Evolutionary conservation across 2,888 invertebrate species (phyloP), one percentile per base, ranked within the genome.

Genomic region (Sphaerophoria rueppellii): DNA sequence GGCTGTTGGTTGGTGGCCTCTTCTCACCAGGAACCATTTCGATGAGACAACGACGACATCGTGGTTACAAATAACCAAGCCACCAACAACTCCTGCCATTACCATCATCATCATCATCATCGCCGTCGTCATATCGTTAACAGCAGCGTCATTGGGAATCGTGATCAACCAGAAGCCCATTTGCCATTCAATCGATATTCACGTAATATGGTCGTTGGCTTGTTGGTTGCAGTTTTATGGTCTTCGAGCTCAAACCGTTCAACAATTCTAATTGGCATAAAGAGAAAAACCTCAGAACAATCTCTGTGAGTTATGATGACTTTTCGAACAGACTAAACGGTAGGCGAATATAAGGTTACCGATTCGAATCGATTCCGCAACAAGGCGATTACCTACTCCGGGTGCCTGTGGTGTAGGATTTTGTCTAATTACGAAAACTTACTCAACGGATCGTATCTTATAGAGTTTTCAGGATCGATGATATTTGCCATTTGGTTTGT

Each of bases 111-210:
- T n/a, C 32, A 57, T 48, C 74, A 40, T 60, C 37, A 65, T 75
- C 24, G 24, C 24, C 24, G 24, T 24, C 24, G 24, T 24, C 24
- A 24, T 24, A 24, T 24, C 24, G 24, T 24, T 24, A 24, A 24
- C 24, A 24, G 24, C 54, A 50, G 55, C 40, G 54, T 77, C 67
- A 55, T 43, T 40, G 67, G 48, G 12, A 55, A 61, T 81, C 76
- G 81, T 80, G 71, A 71, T 77, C 76, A 70, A 63, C 72, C 76
- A 58, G 76, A 81, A 70, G 85, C 76, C 37, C 81, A 70, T 72
- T 76, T 55, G 6, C 60, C 16, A 50, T 50, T 24, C 54, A 50
- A 52, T 63, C 73, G 81, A 82, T 76, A 71, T 81, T 67, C 72
- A 60, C 57, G 72, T 77, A 77, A 77, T 82, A 77, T 77, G 77